A percentile compares a stretch with the other conserved stretches of the same genome.
phyloP scores from a whole-genome alignment of 2,113 vertebrate species.

The Plecotus auritus region DNA sequence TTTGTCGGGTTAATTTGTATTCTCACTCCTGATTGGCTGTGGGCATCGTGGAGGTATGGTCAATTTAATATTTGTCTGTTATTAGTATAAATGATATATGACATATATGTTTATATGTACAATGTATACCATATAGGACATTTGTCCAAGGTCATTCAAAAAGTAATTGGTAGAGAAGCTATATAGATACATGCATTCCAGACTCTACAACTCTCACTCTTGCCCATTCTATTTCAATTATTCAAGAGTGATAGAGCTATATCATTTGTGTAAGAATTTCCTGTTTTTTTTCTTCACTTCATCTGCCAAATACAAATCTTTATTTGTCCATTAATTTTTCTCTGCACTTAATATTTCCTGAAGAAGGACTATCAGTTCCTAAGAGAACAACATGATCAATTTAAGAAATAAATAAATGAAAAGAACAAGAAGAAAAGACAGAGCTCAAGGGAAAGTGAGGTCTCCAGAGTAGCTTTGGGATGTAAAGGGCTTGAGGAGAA shows the following conservation, averaged over 20 bases:
- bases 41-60: too few relatives aligned
- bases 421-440: background rate
- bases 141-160: background rate
- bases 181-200: background rate
- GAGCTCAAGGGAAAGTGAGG: background rate
- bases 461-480: background rate
- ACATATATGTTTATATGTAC: background rate
- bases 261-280: background rate
- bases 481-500: background rate
- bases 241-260: background rate
- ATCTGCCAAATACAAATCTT: background rate
- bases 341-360: background rate
- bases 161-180: background rate
- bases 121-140: background rate
- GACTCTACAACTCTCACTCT: background rate
- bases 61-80: too few relatives aligned
- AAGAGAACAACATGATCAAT: background rate
- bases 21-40: too few relatives aligned
- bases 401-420: background rate
- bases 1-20: too few relatives aligned
- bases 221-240: background rate
- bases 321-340: background rate
- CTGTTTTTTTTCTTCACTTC: background rate
- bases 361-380: background rate
- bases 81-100: background rate